Conservation (phyloP, 2,888 invertebrate genomes). For the Apoda limacodes region DNA sequence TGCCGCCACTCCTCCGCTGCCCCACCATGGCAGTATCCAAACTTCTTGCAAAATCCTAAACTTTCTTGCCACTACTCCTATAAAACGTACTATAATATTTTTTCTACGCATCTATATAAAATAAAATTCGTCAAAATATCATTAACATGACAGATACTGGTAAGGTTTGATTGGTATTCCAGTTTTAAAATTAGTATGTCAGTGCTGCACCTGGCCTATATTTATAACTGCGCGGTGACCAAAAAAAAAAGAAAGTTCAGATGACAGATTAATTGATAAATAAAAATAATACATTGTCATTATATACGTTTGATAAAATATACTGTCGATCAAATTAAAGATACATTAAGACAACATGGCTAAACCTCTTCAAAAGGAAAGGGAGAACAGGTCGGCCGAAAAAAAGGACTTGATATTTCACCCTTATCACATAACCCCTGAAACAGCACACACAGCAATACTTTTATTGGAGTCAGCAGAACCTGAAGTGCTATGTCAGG, state of each 20-base stretch:
- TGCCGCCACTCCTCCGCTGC: constrained; percentile 39
- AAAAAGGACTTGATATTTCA: constrained; percentile 55
- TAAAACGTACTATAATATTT: constrained; percentile 41
- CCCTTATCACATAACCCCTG: constrained; percentile 48
- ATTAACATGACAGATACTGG: too few relatives aligned
- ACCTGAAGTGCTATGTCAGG: constrained; percentile 58
- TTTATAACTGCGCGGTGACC: too few relatives aligned
- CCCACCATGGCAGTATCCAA: constrained; percentile 61
- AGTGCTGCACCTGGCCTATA: background rate
- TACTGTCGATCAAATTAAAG: too few relatives aligned
- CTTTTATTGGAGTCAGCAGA: constrained; percentile 49
- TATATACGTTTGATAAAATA: too few relatives aligned
- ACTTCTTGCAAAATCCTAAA: constrained; percentile 51
- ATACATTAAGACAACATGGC: constrained; percentile 27
- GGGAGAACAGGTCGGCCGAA: constrained; percentile 55
- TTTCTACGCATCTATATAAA: constrained; percentile 52
- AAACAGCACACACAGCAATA: constrained; percentile 56
- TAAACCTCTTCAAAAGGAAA: constrained; percentile 52
- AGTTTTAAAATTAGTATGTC: too few relatives aligned
- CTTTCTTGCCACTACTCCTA: constrained; percentile 44
- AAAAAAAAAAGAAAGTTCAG: too few relatives aligned
- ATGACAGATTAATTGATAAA: too few relatives aligned
- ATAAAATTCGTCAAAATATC: too few relatives aligned
- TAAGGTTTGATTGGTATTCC: too few relatives aligned
- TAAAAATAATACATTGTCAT: too few relatives aligned